Conservation (phyloP, 2,113 vertebrate species). For the Oryctolagus cuniculus region DNA sequence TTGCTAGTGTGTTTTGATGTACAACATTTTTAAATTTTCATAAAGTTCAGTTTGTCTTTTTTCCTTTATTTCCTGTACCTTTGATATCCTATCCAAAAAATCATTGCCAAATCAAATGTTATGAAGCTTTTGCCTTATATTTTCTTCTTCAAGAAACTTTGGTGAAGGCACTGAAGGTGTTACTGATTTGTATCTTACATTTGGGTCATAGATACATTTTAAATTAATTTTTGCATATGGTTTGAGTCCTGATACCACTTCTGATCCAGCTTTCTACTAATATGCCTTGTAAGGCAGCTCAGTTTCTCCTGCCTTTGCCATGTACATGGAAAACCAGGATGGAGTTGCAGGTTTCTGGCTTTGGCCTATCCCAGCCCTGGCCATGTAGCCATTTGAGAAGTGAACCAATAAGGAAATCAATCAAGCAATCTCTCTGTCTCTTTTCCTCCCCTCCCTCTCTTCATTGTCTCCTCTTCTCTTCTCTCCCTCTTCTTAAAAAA, state of each 20-base stretch:
- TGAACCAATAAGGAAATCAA: no score
- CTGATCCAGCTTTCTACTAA: background rate
- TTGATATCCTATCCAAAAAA: background rate
- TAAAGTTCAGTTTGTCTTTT: background rate
- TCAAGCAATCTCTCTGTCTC: no score
- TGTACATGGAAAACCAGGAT: no score
- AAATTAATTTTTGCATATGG: conserved; percentile 13
- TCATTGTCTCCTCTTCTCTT: no score
- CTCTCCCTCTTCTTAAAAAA: no score
- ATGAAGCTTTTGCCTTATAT: background rate
- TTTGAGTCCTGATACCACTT: background rate
- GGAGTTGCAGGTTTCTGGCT: no score
- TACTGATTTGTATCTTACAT: background rate
- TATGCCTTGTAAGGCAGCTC: no score
- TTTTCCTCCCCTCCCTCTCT: background rate
- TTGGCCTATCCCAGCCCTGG: no score
- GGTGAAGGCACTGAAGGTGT: background rate
- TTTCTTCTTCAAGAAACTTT: background rate
- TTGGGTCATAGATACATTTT: background rate
- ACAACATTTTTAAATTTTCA: background rate
- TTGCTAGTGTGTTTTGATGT: conserved; percentile 4
- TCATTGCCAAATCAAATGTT: background rate
- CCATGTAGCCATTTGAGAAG: no score
- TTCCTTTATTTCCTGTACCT: conserved; percentile 13
- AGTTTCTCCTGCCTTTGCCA: no score